A percentile compares a stretch with the other conserved stretches of the same genome.
Conservation (phyloP, 1,140 invertebrate genomes). For the Listronotus oregonensis region DNA sequence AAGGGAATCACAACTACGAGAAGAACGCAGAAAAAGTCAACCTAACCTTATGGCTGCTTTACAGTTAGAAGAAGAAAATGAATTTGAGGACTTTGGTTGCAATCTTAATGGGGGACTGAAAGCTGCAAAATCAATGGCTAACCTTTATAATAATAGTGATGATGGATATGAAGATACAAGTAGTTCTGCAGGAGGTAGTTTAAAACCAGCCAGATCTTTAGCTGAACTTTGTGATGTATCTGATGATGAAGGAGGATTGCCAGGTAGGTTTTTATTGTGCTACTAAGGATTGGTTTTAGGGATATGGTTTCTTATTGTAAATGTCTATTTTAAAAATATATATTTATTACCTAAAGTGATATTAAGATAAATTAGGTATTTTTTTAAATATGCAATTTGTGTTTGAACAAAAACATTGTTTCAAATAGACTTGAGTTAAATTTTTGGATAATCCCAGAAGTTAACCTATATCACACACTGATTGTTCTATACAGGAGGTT, state of each 20-base stretch:
- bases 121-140: slow-evolving; percentile 47
- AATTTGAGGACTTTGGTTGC: slow-evolving; percentile 21
- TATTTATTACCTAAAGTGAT: too few relatives aligned
- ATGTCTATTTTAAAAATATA: too few relatives aligned
- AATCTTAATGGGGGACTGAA: slow-evolving; percentile 34
- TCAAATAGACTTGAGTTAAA: too few relatives aligned
- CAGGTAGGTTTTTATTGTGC: slow-evolving; percentile 36
- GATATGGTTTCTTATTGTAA: too few relatives aligned
- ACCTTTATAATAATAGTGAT: slow-evolving; percentile 45
- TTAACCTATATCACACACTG: too few relatives aligned
- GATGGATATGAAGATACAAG: slow-evolving; percentile 37
- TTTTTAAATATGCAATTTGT: too few relatives aligned
- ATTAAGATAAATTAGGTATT: too few relatives aligned
- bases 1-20: slow-evolving; percentile 49
- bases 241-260: slow-evolving; percentile 48
- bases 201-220: slow-evolving; percentile 50
- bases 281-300: too few relatives aligned
- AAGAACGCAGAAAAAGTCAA: slow-evolving; percentile 49
- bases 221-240: slow-evolving; percentile 52
- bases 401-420: too few relatives aligned
- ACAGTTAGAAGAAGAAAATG: slow-evolving; percentile 38
- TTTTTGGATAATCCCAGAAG: too few relatives aligned
- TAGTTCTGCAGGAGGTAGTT: slow-evolving; percentile 40
- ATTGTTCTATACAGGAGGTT: too few relatives aligned
- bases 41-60: slow-evolving; percentile 48